These are phyloP conservation scores for Littorina saxatilis DNA, from an alignment of 1,140 invertebrate genomes.

Conservation along the genomic window DNA sequence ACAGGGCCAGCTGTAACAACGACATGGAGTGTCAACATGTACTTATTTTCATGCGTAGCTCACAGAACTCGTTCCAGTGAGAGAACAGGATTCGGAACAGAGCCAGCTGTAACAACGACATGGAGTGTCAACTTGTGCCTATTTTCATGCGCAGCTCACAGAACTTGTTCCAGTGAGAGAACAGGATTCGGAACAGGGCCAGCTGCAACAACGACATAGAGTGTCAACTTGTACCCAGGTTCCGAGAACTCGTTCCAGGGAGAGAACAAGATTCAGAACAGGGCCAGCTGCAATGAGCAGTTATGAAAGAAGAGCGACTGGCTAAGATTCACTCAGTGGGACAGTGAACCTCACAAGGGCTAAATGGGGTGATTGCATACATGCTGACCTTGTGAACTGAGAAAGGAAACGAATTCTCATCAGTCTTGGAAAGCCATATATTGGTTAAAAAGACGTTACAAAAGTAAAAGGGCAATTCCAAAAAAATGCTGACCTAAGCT, in stretches of 20 bases:
- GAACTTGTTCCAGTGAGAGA: slow-evolving; percentile 69
- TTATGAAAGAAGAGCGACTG: too few relatives aligned
- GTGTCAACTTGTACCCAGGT: slow-evolving; percentile 37
- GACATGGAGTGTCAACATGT: background rate
- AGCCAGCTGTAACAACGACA: background rate
- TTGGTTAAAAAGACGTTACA: too few relatives aligned
- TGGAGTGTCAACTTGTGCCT: background rate
- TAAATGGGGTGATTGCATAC: too few relatives aligned
- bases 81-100: background rate
- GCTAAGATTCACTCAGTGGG: too few relatives aligned
- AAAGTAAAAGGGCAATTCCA: too few relatives aligned
- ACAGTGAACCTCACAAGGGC: too few relatives aligned
- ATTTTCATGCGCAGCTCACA: slow-evolving; percentile 65
- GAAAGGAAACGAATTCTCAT: too few relatives aligned
- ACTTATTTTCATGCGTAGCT: background rate
- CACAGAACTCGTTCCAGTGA: background rate
- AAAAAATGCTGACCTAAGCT: too few relatives aligned
- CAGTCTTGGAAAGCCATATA: too few relatives aligned
- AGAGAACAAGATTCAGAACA: slow-evolving; percentile 67
- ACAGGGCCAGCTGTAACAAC: background rate
- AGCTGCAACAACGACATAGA: too few relatives aligned
- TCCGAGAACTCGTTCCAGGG: slow-evolving; percentile 70
- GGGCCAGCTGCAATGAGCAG: slow-evolving; percentile 62
- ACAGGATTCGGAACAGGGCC: slow-evolving; percentile 68
- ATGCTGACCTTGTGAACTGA: too few relatives aligned